Percentiles rank a stretch among this genome's conserved stretches.
Conservation (phyloP, 2,113 vertebrate genomes). For the Hemibagrus wyckioides region DNA sequence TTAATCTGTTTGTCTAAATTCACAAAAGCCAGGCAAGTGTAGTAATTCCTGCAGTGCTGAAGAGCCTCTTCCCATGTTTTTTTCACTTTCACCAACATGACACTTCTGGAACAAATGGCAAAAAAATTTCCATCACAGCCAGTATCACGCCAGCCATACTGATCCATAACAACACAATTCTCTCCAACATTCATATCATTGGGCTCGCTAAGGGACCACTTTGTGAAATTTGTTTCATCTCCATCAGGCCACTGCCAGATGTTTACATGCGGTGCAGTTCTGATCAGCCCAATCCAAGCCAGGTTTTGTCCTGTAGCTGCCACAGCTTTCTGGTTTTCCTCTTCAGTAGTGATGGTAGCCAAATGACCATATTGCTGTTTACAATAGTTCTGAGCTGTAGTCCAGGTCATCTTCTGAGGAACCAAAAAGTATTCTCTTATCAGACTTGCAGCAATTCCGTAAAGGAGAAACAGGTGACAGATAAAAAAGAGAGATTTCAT, state of each 20-base stretch:
- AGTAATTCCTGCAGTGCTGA: not conserved
- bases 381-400: no score
- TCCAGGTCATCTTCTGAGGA: no score
- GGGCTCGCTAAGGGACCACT: not conserved
- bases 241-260: slow-evolving; percentile 41
- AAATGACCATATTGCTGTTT: no score
- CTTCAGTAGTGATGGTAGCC: no score
- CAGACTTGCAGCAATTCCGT: no score
- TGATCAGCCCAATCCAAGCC: not conserved
- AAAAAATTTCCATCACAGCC: fast-evolving
- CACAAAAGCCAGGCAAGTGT: slow-evolving; percentile 17
- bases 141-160: not conserved
- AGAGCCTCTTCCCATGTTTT: slow-evolving; percentile 42
- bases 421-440: no score
- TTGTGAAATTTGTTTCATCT: not conserved
- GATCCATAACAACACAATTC: not conserved
- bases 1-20: not conserved
- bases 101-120: not conserved
- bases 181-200: not conserved
- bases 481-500: no score
- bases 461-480: no score
- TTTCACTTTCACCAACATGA: not conserved
- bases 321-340: no score
- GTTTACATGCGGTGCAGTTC: not conserved
- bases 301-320: no score